These are phyloP conservation scores for Poeciliopsis infans DNA, from an alignment of 2,797 vertebrate genomes.

Conservation along the genomic window DNA sequence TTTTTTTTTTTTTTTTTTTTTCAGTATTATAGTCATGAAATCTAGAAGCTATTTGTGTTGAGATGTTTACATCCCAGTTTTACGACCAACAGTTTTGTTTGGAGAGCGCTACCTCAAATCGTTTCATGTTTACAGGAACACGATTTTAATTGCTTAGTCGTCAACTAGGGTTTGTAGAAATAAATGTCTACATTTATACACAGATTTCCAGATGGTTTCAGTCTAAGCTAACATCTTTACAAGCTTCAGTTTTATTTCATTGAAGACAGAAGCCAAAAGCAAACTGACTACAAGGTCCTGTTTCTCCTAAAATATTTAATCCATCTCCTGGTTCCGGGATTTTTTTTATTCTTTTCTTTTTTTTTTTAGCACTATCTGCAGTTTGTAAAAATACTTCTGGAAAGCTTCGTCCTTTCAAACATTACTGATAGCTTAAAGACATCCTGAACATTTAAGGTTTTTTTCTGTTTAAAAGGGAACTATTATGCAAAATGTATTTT, in stretches of 20 bases:
- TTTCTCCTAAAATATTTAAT: neutral
- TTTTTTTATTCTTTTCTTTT: neutral
- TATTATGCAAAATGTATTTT: too few species aligned
- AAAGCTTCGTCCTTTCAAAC: neutral
- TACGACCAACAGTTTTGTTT: constrained; percentile 2
- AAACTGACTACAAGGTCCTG: neutral
- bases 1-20: too few species aligned
- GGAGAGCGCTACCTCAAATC: neutral
- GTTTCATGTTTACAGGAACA: constrained; percentile 1
- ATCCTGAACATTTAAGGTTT: neutral
- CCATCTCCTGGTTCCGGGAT: neutral
- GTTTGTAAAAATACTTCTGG: neutral
- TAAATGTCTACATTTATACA: constrained; percentile 8
- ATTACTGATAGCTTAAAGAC: neutral
- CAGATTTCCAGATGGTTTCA: constrained; percentile 8
- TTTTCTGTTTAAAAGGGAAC: too few species aligned
- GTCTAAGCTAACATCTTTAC: neutral
- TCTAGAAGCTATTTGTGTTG: constrained; percentile 7
- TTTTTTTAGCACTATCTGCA: too few species aligned
- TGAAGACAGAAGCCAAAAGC: neutral
- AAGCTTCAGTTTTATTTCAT: neutral
- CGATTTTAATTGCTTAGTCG: constrained; percentile 1
- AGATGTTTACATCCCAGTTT: constrained; percentile 8
- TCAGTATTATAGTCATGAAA: neutral
- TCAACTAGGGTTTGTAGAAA: neutral